phyloP scores from a whole-genome alignment of 2,888 invertebrate genomes.

The Podotricha telesiphe region DNA sequence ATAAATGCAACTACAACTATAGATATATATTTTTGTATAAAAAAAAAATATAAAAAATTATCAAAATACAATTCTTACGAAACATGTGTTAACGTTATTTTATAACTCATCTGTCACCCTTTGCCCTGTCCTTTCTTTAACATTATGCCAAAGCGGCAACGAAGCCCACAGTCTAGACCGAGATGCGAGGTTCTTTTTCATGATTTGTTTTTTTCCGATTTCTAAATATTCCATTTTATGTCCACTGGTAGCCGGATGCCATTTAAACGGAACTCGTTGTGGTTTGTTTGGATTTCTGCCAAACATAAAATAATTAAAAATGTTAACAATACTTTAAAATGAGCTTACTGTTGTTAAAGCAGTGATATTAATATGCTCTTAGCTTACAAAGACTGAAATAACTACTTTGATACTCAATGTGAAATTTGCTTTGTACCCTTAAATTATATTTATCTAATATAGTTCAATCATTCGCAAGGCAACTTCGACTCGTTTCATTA shows the following conservation, averaged over 20 bases:
- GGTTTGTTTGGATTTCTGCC: constrained; percentile 86
- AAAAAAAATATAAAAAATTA: too few relatives aligned
- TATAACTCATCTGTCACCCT: constrained; percentile 76
- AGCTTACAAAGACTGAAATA: background rate
- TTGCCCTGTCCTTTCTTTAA: constrained; percentile 46
- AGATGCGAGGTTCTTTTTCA: constrained; percentile 82
- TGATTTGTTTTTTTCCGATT: constrained; percentile 70
- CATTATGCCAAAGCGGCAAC: constrained; percentile 76
- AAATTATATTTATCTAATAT: too few relatives aligned
- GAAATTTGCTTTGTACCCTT: too few relatives aligned
- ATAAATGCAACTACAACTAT: too few relatives aligned
- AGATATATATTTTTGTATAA: too few relatives aligned
- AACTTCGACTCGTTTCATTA: too few relatives aligned
- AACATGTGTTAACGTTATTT: constrained; percentile 24
- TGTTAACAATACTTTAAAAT: background rate
- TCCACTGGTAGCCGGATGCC: constrained; percentile 82
- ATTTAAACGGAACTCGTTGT: constrained; percentile 78
- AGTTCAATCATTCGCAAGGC: too few relatives aligned
- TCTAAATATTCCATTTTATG: constrained; percentile 83
- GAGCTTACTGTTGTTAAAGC: background rate
- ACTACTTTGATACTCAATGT: background rate
- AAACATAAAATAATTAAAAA: background rate
- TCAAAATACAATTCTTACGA: background rate
- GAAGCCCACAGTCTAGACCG: constrained; percentile 86
- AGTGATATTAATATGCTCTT: too few relatives aligned